Evolutionary conservation across 1,140 invertebrate species (phyloP).

Genomic region (Arctopsyche grandis): DNA sequence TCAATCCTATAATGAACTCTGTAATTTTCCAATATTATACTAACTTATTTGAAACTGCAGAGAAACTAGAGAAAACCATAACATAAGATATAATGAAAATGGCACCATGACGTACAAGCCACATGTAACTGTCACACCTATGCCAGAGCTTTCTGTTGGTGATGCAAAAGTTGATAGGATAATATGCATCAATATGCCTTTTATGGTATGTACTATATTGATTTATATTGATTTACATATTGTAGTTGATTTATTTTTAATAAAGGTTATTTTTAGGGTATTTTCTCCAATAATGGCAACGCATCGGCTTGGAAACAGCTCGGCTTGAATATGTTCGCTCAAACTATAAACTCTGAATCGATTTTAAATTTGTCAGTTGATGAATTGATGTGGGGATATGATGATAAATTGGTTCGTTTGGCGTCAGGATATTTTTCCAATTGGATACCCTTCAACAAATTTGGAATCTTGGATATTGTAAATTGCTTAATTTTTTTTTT

Average conservation of each 20-base stretch:
- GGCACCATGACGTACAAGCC: conserved; percentile 82
- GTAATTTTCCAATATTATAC: too few relatives aligned
- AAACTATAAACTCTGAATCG: conserved; percentile 71
- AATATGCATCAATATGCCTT: conserved; percentile 79
- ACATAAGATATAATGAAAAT: conserved; percentile 77
- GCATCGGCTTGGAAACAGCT: conserved; percentile 71
- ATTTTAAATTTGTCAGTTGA: conserved; percentile 76
- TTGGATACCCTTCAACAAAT: conserved; percentile 78
- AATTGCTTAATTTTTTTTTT: conserved; percentile 60
- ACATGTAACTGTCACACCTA: conserved; percentile 71
- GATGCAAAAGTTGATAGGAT: conserved; percentile 73
- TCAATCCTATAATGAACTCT: too few relatives aligned
- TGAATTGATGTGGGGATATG: conserved; percentile 88
- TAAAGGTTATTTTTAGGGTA: conserved; percentile 66
- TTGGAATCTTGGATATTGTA: conserved; percentile 86
- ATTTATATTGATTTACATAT: not conserved
- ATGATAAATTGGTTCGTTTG: conserved; percentile 77
- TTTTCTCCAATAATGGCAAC: conserved; percentile 69
- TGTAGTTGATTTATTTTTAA: conserved; percentile 17
- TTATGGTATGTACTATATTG: conserved; percentile 68
- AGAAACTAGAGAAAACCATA: conserved; percentile 74
- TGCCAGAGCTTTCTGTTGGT: conserved; percentile 75
- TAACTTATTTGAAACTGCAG: conserved; percentile 66
- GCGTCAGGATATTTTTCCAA: conserved; percentile 76
- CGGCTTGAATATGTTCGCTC: conserved; percentile 71